Evolutionary conservation across 2,888 invertebrate species (phyloP), one percentile per base, ranked within the genome.

Genomic region (Plusia festucae): DNA sequence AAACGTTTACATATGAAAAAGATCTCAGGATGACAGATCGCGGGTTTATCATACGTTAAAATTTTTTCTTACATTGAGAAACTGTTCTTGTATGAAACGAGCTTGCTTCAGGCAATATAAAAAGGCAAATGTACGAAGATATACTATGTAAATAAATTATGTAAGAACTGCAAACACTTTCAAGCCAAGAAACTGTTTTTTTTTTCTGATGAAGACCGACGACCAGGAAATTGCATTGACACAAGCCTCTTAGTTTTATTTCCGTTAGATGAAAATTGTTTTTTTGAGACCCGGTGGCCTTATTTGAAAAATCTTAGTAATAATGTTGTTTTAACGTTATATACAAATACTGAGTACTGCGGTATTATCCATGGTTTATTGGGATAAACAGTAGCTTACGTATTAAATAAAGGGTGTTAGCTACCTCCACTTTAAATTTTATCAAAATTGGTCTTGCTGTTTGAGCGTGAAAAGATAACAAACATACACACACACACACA

Each of bases 211-310:
- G 9, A 51, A 57, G 53, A 27, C 15, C 16, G 54, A 52, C 44
- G 34, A 15, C 32, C n/a, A 51, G 49, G 57, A 61, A 60, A 70
- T 73, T 68, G 56, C 53, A 68, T 70, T 57, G 22, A 59, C 22
- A 51, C 54, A 44, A 56, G 22, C 18, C 8, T 65, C n/a, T 15
- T 6, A 22, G 27, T 52, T 66, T 65, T 55, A 22, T 58, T 15
- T 54, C 16, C 32, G n/a, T 49, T 16, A 40, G 16, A 34, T 44
- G 46, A 51, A 65, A 72, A 57, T 11, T 9, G 16, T 44, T 58
- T 72, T 58, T 32, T 46, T 46, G 18, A 18, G 9, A 18, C 9
- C 18, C 46, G 11, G 18, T 46, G 46, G 6, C n/a, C n/a, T 40
- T 40, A 40, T 40, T 40, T 46, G 2, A 8, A 11, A 46, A 18